Evolutionary conservation across 1,140 invertebrate genomes (phyloP).

Genomic region (Drosophila trapezifrons): DNA sequence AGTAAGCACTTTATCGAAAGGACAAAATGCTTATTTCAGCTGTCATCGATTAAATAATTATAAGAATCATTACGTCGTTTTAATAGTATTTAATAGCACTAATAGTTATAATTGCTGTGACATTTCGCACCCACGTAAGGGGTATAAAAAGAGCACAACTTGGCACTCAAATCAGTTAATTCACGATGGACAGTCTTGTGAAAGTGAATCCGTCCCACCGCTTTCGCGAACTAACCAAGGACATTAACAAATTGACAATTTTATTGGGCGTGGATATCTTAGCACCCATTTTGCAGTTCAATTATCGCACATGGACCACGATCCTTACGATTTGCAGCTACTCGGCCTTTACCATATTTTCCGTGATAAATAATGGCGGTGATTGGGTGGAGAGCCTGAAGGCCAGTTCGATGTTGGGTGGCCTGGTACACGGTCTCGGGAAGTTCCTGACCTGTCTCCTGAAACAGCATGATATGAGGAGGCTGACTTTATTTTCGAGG

Average conservation of each 20-base stretch:
- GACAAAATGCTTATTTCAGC: not conserved
- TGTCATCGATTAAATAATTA: not conserved
- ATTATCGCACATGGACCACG: conserved; percentile 41
- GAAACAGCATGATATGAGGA: conserved; percentile 28
- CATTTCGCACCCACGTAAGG: not conserved
- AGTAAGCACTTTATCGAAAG: not conserved
- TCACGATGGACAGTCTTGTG: conserved; percentile 7
- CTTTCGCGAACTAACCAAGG: conserved; percentile 21
- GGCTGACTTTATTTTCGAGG: not conserved
- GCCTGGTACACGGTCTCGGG: conserved; percentile 7
- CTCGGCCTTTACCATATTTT: conserved; percentile 30
- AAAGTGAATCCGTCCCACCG: conserved; percentile 13
- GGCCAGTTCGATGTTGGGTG: conserved; percentile 50
- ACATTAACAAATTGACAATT: conserved; percentile 32
- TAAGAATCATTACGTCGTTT: not conserved
- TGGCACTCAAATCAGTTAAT: not conserved
- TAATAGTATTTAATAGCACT: conserved; percentile 23
- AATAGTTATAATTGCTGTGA: conserved; percentile 17
- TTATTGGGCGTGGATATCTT: conserved; percentile 53
- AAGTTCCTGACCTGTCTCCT: conserved; percentile 36
- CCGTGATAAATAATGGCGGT: conserved; percentile 17
- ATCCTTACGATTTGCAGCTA: conserved; percentile 17
- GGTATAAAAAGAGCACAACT: conserved; percentile 10
- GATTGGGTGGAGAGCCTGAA: conserved; percentile 47
- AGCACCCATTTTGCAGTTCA: conserved; percentile 1